These are phyloP conservation scores for Anguilla obscura DNA, from an alignment of 2,797 vertebrate species.

Conservation along the genomic window DNA sequence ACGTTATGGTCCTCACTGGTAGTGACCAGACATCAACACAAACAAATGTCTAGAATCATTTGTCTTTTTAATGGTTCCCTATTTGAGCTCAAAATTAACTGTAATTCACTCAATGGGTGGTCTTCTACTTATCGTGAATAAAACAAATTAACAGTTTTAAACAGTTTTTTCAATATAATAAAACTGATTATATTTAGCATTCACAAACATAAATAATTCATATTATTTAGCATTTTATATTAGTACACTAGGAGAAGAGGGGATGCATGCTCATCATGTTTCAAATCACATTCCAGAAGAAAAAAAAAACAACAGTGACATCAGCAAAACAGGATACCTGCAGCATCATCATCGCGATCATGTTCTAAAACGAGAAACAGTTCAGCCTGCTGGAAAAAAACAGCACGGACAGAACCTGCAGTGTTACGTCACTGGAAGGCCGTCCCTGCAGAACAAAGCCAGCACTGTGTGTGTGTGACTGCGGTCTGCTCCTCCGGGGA, in stretches of 20 bases:
- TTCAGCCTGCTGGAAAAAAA: not conserved
- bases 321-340: not conserved
- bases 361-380: not conserved
- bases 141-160: not conserved
- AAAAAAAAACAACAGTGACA: not conserved
- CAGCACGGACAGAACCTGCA: not conserved
- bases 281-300: not conserved
- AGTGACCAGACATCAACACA: not conserved
- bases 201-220: not conserved
- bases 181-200: not conserved
- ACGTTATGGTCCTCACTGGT: not conserved
- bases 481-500: not conserved
- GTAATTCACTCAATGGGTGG: not conserved
- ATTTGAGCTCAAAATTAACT: not conserved
- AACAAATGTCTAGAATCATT: slow-evolving; percentile 5
- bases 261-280: not conserved
- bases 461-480: not conserved
- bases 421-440: not conserved
- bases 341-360: not conserved
- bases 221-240: not conserved
- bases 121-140: not conserved
- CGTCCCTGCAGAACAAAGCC: not conserved
- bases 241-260: not conserved
- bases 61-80: not conserved
- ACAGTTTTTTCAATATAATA: not conserved